Evolutionary conservation across 2,797 vertebrate genomes (phyloP).

Genomic region (Chaetophractus vellerosus): DNA sequence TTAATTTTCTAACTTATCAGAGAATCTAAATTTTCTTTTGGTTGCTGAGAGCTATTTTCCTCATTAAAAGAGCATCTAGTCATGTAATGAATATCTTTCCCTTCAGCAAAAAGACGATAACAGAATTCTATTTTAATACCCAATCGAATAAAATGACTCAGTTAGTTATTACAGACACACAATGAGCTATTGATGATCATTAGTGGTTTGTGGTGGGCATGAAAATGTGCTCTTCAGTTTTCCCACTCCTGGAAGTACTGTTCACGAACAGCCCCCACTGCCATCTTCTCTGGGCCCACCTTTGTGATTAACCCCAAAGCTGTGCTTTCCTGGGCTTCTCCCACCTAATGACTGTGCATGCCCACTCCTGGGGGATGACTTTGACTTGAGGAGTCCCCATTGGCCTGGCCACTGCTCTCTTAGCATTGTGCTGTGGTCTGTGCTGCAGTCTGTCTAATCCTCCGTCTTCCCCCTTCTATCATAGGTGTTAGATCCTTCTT

Average conservation of each 20-base stretch:
- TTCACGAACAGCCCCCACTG: neutral
- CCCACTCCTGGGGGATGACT: neutral
- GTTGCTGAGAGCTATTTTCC: neutral
- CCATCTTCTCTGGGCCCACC: rapidly evolving
- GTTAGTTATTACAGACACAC: neutral
- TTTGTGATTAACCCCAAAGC: neutral
- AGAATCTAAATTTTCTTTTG: neutral
- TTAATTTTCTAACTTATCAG: neutral
- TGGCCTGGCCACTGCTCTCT: neutral
- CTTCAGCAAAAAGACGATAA: neutral
- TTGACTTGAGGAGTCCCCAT: no score
- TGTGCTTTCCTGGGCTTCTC: neutral
- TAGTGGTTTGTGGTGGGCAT: neutral
- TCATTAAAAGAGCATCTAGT: neutral
- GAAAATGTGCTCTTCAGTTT: neutral
- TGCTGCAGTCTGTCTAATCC: no score
- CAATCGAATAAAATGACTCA: neutral
- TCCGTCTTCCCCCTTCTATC: neutral
- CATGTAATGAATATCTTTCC: neutral
- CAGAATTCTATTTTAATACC: neutral
- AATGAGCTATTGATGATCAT: neutral
- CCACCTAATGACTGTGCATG: no score
- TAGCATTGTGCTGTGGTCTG: neutral
- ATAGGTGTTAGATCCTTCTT: rapidly evolving
- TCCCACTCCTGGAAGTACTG: neutral